Percentiles rank a stretch among this genome's conserved stretches.
These are phyloP conservation scores for Dasysyrphus tricinctus DNA, from an alignment of 2,888 invertebrate genomes.

Conservation along the genomic window DNA sequence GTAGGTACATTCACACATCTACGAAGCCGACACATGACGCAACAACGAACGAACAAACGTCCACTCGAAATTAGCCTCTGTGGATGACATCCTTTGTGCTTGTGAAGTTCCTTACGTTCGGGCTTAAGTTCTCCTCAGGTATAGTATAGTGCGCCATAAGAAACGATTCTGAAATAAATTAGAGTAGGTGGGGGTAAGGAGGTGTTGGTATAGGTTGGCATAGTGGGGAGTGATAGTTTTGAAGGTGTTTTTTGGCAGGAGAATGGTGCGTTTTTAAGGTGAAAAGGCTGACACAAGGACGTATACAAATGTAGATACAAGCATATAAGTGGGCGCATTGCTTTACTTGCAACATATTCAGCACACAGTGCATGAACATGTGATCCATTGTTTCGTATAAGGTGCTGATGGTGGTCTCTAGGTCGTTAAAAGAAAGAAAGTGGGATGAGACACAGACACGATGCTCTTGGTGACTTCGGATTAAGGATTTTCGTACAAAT, in stretches of 20 bases:
- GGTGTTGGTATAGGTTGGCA: conserved; percentile 2
- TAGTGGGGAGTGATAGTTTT: not conserved
- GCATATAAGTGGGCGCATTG: conserved; percentile 24
- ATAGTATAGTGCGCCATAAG: conserved; percentile 56
- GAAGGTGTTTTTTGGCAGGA: conserved; percentile 20
- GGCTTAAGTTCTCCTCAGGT: conserved; percentile 74
- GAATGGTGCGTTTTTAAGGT: conserved; percentile 69
- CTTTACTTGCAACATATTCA: conserved; percentile 55
- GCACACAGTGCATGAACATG: conserved; percentile 53
- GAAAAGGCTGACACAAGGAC: conserved; percentile 52
- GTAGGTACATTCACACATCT: conserved; percentile 1
- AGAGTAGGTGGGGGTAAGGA: conserved; percentile 19
- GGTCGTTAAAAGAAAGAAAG: conserved; percentile 43
- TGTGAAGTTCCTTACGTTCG: conserved; percentile 73
- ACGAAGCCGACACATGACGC: conserved; percentile 43
- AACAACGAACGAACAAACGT: conserved; percentile 58
- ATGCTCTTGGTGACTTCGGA: conserved; percentile 33
- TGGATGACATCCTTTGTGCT: conserved; percentile 75
- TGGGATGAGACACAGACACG: conserved; percentile 28
- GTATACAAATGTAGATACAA: not conserved
- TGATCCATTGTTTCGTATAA: conserved; percentile 59
- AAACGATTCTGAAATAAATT: conserved; percentile 73
- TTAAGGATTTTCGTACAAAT: conserved; percentile 60
- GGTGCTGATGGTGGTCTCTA: conserved; percentile 43
- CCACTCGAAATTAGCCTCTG: conserved; percentile 76